Evolutionary conservation across 2,888 invertebrate genomes (phyloP), one percentile per base, ranked within the genome.

Genomic region (Eledone cirrhosa): DNA sequence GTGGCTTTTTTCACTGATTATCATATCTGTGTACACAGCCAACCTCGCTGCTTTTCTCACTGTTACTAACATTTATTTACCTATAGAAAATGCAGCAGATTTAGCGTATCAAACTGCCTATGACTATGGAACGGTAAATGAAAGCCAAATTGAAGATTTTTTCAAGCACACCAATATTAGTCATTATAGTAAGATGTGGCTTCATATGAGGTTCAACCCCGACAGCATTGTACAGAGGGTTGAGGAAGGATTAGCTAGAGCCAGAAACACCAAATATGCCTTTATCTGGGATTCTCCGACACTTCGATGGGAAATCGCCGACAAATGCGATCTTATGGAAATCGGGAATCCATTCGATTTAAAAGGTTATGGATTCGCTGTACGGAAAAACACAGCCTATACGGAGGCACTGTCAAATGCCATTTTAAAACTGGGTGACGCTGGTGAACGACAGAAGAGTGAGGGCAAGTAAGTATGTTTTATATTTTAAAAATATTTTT

Each of bases 241-340:
- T 1, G 85, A 86, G 41, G 77, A 86, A 48, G 89, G 88, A 1
- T 87, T 88, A 79, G 82, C 82, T 41, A 79, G 86, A 76, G 88
- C 85, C 14, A 78, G 83, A 48, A 82, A 85, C 75, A 86, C 85
- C 41, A 85, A 85, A 79, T 89, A 89, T 82, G 89, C 88, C 77
- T 89, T 89, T 80, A 85, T 89, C 29, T 89, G 89, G 89, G 89
- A 89, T 79, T 88, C 88, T 1, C 89, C 89, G 0, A 85, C 84
- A n/a, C 84, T 88, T 27, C 82, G 87, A 19, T 86, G 87, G 80
- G 83, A 83, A 79, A 87, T 87, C 29, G 85, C 86, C 29, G 83
- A 83, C 77, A 84, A 88, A 78, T 89, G 89, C 81, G 81, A 84
- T 75, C 81, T 88, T 27, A 87, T 88, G 86, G 87, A 88, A 80